These are phyloP conservation scores for Leptodactylus fuscus DNA, from an alignment of 2,113 vertebrate species.

Conservation along the genomic window DNA sequence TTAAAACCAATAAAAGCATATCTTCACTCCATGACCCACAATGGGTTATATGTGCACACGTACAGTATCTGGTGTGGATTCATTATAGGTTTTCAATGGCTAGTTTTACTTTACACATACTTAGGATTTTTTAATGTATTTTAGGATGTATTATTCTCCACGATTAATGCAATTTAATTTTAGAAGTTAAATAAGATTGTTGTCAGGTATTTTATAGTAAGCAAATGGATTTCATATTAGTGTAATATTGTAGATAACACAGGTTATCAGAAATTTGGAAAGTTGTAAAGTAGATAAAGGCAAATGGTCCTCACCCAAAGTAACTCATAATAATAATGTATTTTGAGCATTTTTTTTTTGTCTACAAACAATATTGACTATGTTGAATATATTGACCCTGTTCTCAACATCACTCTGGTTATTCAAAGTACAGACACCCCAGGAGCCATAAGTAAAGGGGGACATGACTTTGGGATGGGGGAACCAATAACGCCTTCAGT, in stretches of 20 bases:
- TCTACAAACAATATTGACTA: too few relatives aligned
- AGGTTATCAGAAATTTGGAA: too few relatives aligned
- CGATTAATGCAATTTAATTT: not conserved
- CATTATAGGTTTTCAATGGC: not conserved
- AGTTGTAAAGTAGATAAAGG: not conserved
- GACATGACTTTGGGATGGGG: too few relatives aligned
- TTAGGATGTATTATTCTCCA: not conserved
- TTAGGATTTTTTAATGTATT: not conserved
- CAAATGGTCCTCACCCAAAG: not conserved
- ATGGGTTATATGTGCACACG: slow-evolving; percentile 26
- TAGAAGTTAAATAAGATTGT: not conserved
- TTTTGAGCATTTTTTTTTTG: too few relatives aligned
- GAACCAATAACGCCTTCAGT: too few relatives aligned
- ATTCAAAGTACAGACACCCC: too few relatives aligned
- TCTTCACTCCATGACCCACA: slow-evolving; percentile 21
- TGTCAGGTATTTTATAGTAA: not conserved
- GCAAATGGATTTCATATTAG: not conserved
- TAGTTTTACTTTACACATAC: not conserved
- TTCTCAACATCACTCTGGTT: too few relatives aligned
- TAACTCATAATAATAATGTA: not conserved
- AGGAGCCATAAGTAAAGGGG: too few relatives aligned
- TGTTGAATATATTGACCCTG: too few relatives aligned
- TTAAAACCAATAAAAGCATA: slow-evolving; percentile 49
- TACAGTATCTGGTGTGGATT: slow-evolving; percentile 1
- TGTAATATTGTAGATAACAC: not conserved